These are phyloP conservation scores for Clarias laeviceps DNA, from an alignment of 2,797 vertebrate species.

Conservation along the genomic window DNA sequence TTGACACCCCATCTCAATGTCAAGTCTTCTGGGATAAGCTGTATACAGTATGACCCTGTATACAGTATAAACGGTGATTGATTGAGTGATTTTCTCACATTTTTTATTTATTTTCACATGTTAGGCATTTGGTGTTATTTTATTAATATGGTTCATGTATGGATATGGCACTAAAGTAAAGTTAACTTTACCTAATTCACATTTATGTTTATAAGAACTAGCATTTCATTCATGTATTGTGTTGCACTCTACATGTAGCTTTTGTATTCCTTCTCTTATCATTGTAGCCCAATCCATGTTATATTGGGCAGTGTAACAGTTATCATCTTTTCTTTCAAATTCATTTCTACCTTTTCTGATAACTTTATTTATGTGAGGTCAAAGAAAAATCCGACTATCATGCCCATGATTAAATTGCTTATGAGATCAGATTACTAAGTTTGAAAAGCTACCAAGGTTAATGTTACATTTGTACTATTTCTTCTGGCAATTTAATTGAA, in stretches of 20 bases:
- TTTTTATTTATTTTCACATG: not conserved
- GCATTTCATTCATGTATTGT: no score
- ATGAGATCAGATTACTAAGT: not conserved
- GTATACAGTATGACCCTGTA: no score
- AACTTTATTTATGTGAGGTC: not conserved
- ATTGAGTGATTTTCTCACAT: not conserved
- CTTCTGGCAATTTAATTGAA: not conserved
- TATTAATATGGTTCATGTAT: no score
- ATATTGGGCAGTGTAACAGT: not conserved
- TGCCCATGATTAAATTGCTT: not conserved
- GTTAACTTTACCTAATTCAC: no score
- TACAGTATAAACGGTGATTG: no score
- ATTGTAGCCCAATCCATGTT: no score
- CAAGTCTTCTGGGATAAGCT: no score
- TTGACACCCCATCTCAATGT: no score
- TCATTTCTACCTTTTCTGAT: not conserved
- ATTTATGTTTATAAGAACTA: no score
- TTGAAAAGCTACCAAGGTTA: not conserved
- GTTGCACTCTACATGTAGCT: no score
- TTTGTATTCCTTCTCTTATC: no score
- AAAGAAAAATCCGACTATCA: not conserved
- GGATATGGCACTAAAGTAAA: no score
- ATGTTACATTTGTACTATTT: not conserved
- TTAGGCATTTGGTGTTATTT: not conserved
- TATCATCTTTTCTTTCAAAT: not conserved